Conservation (phyloP, 2,113 vertebrate genomes). For the Budorcas taxicolor region DNA sequence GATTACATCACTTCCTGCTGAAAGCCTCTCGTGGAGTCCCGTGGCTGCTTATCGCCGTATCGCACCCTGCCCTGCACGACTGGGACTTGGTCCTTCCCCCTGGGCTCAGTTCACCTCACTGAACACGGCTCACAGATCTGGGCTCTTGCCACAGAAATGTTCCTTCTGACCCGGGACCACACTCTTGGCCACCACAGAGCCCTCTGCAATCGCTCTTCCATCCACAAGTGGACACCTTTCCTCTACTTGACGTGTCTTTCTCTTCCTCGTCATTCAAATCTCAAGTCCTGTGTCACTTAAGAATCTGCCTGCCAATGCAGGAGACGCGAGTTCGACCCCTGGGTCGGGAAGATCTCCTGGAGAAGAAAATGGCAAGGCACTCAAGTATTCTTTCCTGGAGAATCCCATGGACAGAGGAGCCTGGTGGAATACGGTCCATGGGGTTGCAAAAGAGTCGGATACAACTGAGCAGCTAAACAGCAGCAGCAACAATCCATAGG, state of each 20-base stretch:
- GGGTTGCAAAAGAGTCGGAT: background rate
- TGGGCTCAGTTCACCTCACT: background rate
- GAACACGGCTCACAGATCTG: background rate
- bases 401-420: background rate
- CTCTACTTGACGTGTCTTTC: background rate
- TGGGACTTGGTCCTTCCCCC: rapidly evolving
- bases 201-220: background rate
- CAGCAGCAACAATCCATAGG: background rate
- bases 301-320: background rate
- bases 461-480: background rate
- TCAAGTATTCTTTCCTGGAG: background rate
- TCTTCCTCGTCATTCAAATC: background rate
- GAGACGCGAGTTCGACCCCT: background rate
- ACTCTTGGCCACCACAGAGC: rapidly evolving
- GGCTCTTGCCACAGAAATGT: too few species aligned
- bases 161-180: background rate
- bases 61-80: rapidly evolving
- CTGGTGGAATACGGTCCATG: rapidly evolving
- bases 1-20: rapidly evolving
- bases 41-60: rapidly evolving
- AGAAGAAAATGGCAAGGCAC: background rate
- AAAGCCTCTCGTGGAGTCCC: too few species aligned
- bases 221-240: background rate
- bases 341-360: background rate
- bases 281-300: background rate